Evolutionary conservation across 2,113 vertebrate species (phyloP).

Genomic region (Ginglymostoma cirratum): DNA sequence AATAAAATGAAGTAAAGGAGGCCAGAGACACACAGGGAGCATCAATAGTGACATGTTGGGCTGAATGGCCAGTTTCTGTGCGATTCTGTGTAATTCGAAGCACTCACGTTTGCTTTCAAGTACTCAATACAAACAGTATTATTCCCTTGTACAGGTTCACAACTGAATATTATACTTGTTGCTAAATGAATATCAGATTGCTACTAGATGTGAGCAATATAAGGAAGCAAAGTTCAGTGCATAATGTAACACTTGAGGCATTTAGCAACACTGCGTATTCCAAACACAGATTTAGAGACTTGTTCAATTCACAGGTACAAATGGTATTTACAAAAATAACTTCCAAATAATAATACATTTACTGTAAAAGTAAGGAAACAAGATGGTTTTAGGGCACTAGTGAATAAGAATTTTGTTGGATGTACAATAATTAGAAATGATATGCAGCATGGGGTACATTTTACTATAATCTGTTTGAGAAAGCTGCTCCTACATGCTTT

Average conservation of each 20-base stretch:
- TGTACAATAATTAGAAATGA: conserved; percentile 2
- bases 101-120: neutral
- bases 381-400: neutral
- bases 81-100: neutral
- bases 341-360: neutral
- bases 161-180: neutral
- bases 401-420: neutral
- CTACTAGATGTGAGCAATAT: neutral
- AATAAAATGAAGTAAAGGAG: neutral
- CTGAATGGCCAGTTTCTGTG: neutral
- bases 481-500: neutral
- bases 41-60: neutral
- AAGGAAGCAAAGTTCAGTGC: neutral
- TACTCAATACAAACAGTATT: neutral
- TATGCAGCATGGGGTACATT: neutral
- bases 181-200: neutral
- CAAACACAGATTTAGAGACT: neutral
- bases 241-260: neutral
- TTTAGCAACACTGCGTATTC: neutral
- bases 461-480: neutral
- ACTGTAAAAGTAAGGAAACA: neutral
- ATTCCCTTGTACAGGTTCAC: neutral
- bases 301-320: neutral
- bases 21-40: neutral
- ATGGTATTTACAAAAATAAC: neutral